Base-by-base conservation (phyloP, 2,113 vertebrate genomes). In the Ammodytes dubius region DNA sequence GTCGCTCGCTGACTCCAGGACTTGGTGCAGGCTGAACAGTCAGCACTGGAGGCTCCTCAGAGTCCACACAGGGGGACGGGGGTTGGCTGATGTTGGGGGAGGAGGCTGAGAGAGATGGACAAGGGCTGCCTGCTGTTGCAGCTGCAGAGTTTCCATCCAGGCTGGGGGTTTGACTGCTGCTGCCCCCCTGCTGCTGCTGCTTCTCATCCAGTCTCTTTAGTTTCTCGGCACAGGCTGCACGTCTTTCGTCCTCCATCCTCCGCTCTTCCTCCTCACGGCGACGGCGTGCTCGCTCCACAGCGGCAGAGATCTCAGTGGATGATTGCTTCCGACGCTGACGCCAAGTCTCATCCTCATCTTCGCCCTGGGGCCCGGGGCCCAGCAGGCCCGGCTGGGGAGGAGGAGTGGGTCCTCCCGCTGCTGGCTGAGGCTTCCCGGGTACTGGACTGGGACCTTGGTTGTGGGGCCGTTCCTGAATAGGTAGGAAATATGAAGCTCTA, bases 301-400 rank as follows among this genome's bases (percentile, higher is more conserved):
- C 97, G 1, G 95, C 94, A 4, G 97, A 98, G 43, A 98, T 97
- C 87, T 98, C 97, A 0, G 96, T 92, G 0, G 96, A 98, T 0
- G 97, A 98, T 71, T 98, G 97, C 69, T 98, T 97, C 7, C 97
- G 93, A 7, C 97, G 95, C 87, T 98, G 97, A 17, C 97, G 96
- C 97, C 97, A 98, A 0, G 97, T 97, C 78, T 98, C 97, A 6
- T 98, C 97, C 77, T 98, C 97, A 2, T 97, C 97, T 40, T 98
- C 97, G 0, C 95, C 96, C 68, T 91, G 94, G 42, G 91, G 54
- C 5, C 82, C 90, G 9, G 93, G 94, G 42, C 77, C 91, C 35
- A 81, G 83, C 67, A 88, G 77, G 47, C 86, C 76, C 0, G 88
- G 79, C 47, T 94, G 89, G 12, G 94, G 58, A 13, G 92, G 89